Evolutionary conservation across 64 coral and sea anemone genomes (phyloP), one percentile per base, ranked within the genome.

Genomic region (Montipora efflorescens): DNA sequence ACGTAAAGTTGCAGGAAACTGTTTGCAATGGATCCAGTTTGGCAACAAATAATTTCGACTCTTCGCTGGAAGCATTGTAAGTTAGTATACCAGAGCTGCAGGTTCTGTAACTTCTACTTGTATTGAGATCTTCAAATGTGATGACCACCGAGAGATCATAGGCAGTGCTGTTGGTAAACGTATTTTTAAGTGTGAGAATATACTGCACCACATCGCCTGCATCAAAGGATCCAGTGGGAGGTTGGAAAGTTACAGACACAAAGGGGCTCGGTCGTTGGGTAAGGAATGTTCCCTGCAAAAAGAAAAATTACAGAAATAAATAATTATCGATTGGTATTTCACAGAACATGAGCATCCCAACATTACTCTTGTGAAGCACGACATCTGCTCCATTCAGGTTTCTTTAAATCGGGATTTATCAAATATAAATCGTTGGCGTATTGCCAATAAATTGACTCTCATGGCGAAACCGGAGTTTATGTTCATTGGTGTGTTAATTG

Each of bases 191-290:
- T 50, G 74, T 91, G 14, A 95, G 79, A 77, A 92, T 68, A 48
- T 91, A 95, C 16, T 89, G 67, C 7, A 98, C 93, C 57, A 59
- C 21, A 84, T 98, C 96, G 5, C 96, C 96, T 2, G 77, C 93
- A 80, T 98, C 96, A 82, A 95, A 74, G 1, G 70, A 57, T 5
- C 73, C 88, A 4, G 49, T 6, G 3, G 78, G n/a, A 1, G 84
- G 57, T 20, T 59, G 71, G 21, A 94, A 94, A 1, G 14, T 48
- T n/a, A 91, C 61, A 25, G 87, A 59, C 36, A 95, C 78, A 25
- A 92, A 97, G 2, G 92, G 90, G 3, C 59, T 21, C 15, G 93
- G 93, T 15, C 96, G 92, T 36, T 95, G 83, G 9, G 96, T 95
- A n/a, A 91, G 47, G 64, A 97, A 81, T 70, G 49, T 78, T 47